Base-by-base conservation (phyloP, 2,888 invertebrate species). In the Pandemis corylana region DNA sequence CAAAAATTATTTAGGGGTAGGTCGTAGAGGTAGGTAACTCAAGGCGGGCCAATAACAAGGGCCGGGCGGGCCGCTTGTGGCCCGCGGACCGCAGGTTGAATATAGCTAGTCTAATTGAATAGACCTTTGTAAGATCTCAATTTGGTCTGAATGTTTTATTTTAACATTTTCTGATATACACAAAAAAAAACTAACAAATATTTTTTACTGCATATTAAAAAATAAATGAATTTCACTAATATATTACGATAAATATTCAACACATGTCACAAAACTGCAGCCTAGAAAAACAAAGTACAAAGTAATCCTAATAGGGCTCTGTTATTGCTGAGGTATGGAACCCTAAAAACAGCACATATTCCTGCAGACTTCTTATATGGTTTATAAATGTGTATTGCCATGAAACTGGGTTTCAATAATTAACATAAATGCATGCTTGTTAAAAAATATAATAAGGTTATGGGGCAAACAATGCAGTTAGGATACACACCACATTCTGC, bases 401-500 rank as follows among this genome's bases (percentile, higher is more conserved):
- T 61, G 28, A 28, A 28, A 56, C 15, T 56, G 28, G 28, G 5
- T 12, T 59, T 59, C 46, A 46, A 46, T 12, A 59, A 12, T 56
- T 20, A 56, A 56, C 9, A 56, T 12, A 65, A 44, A 70, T 7
- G 61, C 71, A 72, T 72, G 71, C 71, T 41, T 72, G 66, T 72
- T 68, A 62, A 67, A 59, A 66, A 67, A 62, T 44, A 73, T 44
- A 63, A 72, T 13, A 42, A 46, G 46, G 36, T 64, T 56, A 68
- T 42, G 5, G 15, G 0, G 46, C 20, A 49, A 46, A 59, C 36
- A 62, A 62, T 56, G 20, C 9, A 28, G 28, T 20, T 51, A 42
- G n/a, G 44, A 75, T 76, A 77, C 86, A 78, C 83, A 89, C 88
- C 84, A 84, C 86, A 49, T 89, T 87, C 64, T 84, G 80, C 7